A percentile compares a stretch with the other conserved stretches of the same genome.
Conservation (phyloP, 2,113 vertebrate species). For the Solea solea region DNA sequence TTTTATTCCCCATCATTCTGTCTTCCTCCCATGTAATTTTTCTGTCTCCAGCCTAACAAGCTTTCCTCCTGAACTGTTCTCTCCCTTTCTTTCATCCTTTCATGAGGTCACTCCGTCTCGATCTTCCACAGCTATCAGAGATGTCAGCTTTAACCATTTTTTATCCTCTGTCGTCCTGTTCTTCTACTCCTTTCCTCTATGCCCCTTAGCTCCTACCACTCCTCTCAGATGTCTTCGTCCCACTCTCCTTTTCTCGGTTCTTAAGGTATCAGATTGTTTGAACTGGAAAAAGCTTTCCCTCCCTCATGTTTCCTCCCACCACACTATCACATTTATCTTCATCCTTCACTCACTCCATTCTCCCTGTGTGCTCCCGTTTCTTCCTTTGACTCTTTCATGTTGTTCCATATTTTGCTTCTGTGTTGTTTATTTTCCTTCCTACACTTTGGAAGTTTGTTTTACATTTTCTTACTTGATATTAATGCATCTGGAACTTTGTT, state of each 20-base stretch:
- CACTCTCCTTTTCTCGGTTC: conserved; percentile 42
- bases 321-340: conserved; percentile 59
- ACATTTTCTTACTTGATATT: conserved; percentile 34
- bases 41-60: conserved; percentile 23
- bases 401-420: conserved; percentile 21
- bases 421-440: conserved; percentile 39
- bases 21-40: conserved; percentile 42
- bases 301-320: conserved; percentile 39
- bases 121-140: conserved; percentile 33
- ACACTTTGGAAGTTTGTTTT: conserved; percentile 26
- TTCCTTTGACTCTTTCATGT: conserved; percentile 51
- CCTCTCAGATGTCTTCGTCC: conserved; percentile 17
- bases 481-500: conserved; percentile 15
- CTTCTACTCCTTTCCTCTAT: background rate
- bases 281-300: conserved; percentile 46
- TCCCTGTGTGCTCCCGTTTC: conserved; percentile 39
- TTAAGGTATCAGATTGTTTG: conserved; percentile 52
- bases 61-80: conserved; percentile 23
- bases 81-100: conserved; percentile 30
- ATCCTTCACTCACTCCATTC: conserved; percentile 38
- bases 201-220: conserved; percentile 4
- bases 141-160: conserved; percentile 31
- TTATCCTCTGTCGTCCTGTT: conserved; percentile 2
- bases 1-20: conserved; percentile 36
- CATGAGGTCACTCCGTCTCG: conserved; percentile 26